Base-by-base conservation (phyloP, 2,113 vertebrate species). In the Pseudolaguvia tuberculata region DNA sequence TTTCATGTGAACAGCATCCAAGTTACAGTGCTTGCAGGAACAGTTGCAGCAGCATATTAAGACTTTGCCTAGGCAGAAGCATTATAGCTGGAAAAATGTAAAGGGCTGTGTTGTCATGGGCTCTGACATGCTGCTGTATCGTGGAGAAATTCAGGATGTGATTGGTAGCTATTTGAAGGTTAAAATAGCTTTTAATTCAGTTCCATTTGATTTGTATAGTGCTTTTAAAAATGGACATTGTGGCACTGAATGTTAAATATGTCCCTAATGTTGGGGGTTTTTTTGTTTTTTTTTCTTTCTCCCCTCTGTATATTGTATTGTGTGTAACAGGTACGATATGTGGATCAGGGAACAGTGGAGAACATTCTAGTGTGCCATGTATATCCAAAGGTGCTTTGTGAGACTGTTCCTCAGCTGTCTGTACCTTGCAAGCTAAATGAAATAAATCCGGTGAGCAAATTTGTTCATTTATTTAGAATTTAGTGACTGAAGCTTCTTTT, bases 361-460 rank as follows among this genome's bases (percentile, higher is more conserved):
- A 94, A 86, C 84, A 93, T 98, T 83, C 94, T 92, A 9, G 91
- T 89, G 51, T 94, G 94, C 77, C 94, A 98, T 56, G 89, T 96
- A 50, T 94, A 94, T 63, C 95, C 96, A 20, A 85, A 84, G 72
- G 87, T 93, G 14, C 84, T 94, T 10, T 94, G 91, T 85, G 88
- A 89, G 1, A 85, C 87, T 39, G 86, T 89, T 75, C 92, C 96
- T 72, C 92, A 93, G 5, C 94, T 96, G 71, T 95, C 92, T 80
- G 84, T 97, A 51, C 92, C 94, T 0, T 97, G 94, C 84, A 88
- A 93, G 74, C 91, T 99, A 53, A 84, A 89, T 82, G 86, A 88
- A 75, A 85, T 91, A 8, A 65, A 83, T 53, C 94, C 94, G 65
- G 96, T 99, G 53, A 87, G 93, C 75, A 42, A 21, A 39, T 70